Evolutionary conservation across 35 echinoderm and acorn worm species (phyloP).

Genomic region (Acanthaster planci): DNA sequence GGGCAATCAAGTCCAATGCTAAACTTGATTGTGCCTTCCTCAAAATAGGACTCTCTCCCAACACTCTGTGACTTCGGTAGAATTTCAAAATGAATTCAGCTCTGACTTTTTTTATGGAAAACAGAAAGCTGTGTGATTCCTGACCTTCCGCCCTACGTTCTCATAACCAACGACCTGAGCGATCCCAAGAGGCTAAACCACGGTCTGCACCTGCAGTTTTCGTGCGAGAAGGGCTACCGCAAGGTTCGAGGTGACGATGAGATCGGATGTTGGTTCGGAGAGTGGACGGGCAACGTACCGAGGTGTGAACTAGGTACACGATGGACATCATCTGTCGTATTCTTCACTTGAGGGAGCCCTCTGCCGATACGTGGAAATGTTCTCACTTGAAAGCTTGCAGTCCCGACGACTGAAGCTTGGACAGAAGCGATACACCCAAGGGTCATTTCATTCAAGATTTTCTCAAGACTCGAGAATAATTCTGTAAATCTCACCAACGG

Average conservation of each 20-base stretch:
- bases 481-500: too few species aligned
- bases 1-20: too few species aligned
- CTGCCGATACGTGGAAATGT: too few species aligned
- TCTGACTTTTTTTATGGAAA: not conserved
- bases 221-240: constrained; percentile 14
- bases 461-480: too few species aligned
- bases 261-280: constrained; percentile 70
- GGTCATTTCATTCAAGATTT: too few species aligned
- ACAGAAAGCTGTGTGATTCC: constrained; percentile 30
- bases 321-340: too few species aligned
- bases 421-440: too few species aligned
- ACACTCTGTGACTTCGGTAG: not conserved
- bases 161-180: not conserved
- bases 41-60: too few species aligned
- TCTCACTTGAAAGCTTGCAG: too few species aligned
- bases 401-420: too few species aligned
- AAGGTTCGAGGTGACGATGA: constrained; percentile 11
- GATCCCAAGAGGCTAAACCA: not conserved
- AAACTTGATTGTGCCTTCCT: too few species aligned
- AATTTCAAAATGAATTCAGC: not conserved
- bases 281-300: constrained; percentile 57
- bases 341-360: too few species aligned
- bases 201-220: not conserved
- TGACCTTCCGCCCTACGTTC: not conserved
- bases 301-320: constrained; percentile 60